Evolutionary conservation across 2,797 vertebrate genomes (phyloP), one percentile per base, ranked within the genome.

Genomic region (Parambassis ranga): DNA sequence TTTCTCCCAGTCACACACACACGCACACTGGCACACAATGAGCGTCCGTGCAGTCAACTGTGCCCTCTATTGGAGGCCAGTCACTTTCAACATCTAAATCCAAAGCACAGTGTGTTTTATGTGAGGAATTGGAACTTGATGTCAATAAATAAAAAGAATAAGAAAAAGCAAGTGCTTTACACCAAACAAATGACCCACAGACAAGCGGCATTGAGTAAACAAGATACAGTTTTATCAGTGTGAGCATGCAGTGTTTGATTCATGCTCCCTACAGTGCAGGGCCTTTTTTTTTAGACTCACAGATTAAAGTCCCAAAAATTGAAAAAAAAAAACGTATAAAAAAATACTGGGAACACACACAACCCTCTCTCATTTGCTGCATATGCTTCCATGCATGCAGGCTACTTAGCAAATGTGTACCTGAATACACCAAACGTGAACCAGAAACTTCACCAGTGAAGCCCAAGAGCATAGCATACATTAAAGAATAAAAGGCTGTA

Each of bases 51-150:
- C 79, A 87, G 88, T 79, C 85, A 84, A 86, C 87, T 89, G 77
- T 89, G 89, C 87, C 89, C 88, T 87, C 88, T 91, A 74, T 89
- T 91, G 89, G 89, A 91, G 65, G 58, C 71, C 71, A 71, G 63
- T 53, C 70, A 78, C 73, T 80, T 77, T 69, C 66, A 83, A 58
- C 80, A 75, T 41, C 67, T 56, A 71, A 7, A 77, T 62, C 60
- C 77, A 77, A 51, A 85, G 39, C 68, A 16, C 7, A 27, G 39
- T 15, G 49, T n/a, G 32, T 49, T 71, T 43, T 48, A 19, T 36
- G 15, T 3, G 23, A 72, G 57, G 42, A 68, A 67, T 36, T 51
- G 10, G 24, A 71, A 58, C 6, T 0, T 33, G 7, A 32, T n/a
- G n/a, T n/a, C n/a, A n/a, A n/a, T n/a, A n/a, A n/a, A 70, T 46